Evolutionary conservation across 2,888 invertebrate genomes (phyloP), one percentile per base, ranked within the genome.

Genomic region (Ochropacha duplaris): DNA sequence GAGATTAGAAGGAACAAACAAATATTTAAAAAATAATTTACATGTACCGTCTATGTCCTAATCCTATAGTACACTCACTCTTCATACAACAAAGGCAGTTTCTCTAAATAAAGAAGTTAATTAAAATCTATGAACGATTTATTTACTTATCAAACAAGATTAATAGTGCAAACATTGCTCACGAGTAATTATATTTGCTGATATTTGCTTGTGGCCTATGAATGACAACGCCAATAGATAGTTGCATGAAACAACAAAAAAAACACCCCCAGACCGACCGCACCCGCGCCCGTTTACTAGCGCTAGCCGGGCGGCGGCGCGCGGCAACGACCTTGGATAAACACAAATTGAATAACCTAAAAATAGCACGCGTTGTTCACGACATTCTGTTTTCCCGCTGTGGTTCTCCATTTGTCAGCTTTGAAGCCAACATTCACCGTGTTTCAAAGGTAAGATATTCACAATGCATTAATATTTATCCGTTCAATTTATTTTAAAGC

Each of bases 281-380:
- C 57, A 54, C 58, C 60, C 54, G 65, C 69, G 55, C 16, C 39
- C 39, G 39, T 39, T 16, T 16, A 39, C 39, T 28, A 28, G 11
- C 12, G 12, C 36, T n/a, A n/a, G 14, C 2, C 36, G 60, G 2
- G 12, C 36, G 36, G 36, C 14, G 61, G 24, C 24, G 24, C 24
- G 9, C 9, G 28, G 9, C 28, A 9, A 9, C 64, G 76, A 71
- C 78, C 78, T 78, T 76, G 74, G 52, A 60, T 22, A 56, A 60
- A 24, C 69, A 67, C 70, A 72, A 69, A 71, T 65, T 64, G 69
- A 69, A 72, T 75, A 78, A 77, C 69, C 78, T 76, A 78, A 77
- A 78, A 76, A 76, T 76, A 77, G 68, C 52, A 24, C 52, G 34
- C 31, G 26, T 4, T 31, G 52, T 19, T 31, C 52, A 52, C 52